Conservation (phyloP, 2,888 invertebrate genomes). For the Cryptus armator region DNA sequence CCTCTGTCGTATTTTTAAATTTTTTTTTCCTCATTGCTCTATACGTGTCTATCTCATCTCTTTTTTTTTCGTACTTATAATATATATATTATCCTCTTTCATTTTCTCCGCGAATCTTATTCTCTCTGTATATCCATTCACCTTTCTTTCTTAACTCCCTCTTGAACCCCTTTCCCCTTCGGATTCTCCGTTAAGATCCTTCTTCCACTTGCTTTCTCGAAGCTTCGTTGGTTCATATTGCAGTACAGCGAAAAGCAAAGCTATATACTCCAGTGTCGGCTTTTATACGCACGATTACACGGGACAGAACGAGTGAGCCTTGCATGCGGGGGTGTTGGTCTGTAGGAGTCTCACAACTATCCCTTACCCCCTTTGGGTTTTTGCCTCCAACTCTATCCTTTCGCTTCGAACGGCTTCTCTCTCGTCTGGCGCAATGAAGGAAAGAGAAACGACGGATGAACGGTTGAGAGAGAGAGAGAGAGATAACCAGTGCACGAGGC, state of each 20-base stretch:
- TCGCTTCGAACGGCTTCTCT: neutral
- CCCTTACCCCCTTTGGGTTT: no score
- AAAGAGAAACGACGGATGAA: conserved; percentile 2
- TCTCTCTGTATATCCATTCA: conserved; percentile 1
- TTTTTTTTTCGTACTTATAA: conserved; percentile 27
- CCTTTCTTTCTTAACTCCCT: conserved; percentile 18
- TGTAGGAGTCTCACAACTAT: neutral
- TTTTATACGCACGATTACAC: conserved; percentile 62
- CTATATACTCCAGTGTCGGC: conserved; percentile 27
- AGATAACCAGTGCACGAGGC: conserved; percentile 38
- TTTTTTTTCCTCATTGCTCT: neutral
- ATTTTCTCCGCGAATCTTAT: conserved; percentile 58
- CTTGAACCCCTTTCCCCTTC: neutral
- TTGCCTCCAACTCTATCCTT: neutral
- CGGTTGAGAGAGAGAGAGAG: neutral
- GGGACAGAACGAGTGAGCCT: conserved; percentile 29
- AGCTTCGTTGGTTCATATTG: neutral
- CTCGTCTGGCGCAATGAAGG: conserved; percentile 33
- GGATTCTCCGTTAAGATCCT: no score
- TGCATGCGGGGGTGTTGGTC: conserved; percentile 25
- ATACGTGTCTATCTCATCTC: conserved; percentile 27
- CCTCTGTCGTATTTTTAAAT: neutral
- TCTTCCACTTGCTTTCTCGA: no score
- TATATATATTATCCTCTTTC: conserved; percentile 32
- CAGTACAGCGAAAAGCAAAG: neutral